Conservation (phyloP, 2,888 invertebrate genomes). For the Cancer borealis region DNA sequence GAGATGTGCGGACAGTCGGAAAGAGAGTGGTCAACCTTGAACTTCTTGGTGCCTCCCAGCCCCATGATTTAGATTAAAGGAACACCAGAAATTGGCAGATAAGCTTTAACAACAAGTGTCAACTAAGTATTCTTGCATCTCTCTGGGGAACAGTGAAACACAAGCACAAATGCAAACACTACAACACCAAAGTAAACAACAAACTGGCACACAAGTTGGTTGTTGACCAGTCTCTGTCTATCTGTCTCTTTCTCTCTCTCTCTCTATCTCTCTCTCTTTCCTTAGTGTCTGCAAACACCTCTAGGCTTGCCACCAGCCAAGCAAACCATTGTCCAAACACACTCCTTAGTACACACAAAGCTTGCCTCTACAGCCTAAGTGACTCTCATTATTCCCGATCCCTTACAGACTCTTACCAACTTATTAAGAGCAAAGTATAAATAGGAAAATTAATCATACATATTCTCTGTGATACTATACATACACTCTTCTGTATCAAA, state of each 20-base stretch:
- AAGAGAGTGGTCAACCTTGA: not conserved
- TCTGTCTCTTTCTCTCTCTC: slow-evolving; percentile 13
- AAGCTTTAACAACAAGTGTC: not conserved
- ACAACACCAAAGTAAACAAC: slow-evolving; percentile 27
- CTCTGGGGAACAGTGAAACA: not conserved
- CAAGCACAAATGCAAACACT: not conserved
- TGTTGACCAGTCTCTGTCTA: slow-evolving; percentile 27
- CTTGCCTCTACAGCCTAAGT: slow-evolving; percentile 53
- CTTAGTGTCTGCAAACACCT: not conserved
- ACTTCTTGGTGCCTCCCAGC: slow-evolving; percentile 23
- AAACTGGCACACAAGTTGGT: slow-evolving; percentile 17
- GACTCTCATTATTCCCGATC: slow-evolving; percentile 40
- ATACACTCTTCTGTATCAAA: not conserved
- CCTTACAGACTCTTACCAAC: slow-evolving; percentile 55
- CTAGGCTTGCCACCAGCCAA: slow-evolving; percentile 13
- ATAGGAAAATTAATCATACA: slow-evolving; percentile 2
- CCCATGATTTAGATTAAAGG: not conserved
- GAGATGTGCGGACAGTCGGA: not conserved
- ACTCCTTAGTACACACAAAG: not conserved
- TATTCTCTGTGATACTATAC: slow-evolving; percentile 23
- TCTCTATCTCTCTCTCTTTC: not conserved
- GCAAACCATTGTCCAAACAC: slow-evolving; percentile 2
- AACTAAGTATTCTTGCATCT: not conserved
- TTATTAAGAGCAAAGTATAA: not conserved
- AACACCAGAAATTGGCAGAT: not conserved